Conservation (phyloP, 1,140 invertebrate genomes). For the Tetranychus urticae region DNA sequence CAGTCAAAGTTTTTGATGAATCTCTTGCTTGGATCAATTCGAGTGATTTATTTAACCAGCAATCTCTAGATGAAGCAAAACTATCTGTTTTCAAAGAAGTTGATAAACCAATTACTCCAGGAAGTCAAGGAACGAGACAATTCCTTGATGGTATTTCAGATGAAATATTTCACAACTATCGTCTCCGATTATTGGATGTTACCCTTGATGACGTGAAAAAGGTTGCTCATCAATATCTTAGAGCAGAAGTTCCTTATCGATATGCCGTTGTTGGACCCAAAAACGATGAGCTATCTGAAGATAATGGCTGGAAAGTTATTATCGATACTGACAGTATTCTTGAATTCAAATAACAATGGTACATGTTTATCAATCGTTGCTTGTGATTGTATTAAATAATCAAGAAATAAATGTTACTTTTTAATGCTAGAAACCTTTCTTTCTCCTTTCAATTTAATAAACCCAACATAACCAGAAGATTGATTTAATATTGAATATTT, state of each 20-base stretch:
- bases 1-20: conserved; percentile 35
- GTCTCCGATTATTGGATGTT: conserved; percentile 10
- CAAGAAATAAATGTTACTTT: no score
- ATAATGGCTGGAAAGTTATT: neutral
- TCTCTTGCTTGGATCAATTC: conserved; percentile 41
- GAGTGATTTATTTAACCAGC: conserved; percentile 22
- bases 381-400: no score
- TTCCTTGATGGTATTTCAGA: conserved; percentile 48
- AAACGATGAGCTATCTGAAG: neutral
- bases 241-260: neutral
- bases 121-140: conserved; percentile 39
- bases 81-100: conserved; percentile 51
- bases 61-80: conserved; percentile 60
- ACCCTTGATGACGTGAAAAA: neutral
- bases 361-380: no score
- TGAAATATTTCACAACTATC: conserved; percentile 29
- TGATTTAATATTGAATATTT: no score
- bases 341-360: no score
- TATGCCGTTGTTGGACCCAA: neutral
- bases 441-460: no score
- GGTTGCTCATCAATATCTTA: neutral
- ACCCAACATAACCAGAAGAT: no score
- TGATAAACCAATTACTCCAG: conserved; percentile 57
- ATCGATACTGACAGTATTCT: no score
- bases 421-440: no score